Evolutionary conservation across 2,797 vertebrate species (phyloP).

Genomic region (Telmatherina bonti): DNA sequence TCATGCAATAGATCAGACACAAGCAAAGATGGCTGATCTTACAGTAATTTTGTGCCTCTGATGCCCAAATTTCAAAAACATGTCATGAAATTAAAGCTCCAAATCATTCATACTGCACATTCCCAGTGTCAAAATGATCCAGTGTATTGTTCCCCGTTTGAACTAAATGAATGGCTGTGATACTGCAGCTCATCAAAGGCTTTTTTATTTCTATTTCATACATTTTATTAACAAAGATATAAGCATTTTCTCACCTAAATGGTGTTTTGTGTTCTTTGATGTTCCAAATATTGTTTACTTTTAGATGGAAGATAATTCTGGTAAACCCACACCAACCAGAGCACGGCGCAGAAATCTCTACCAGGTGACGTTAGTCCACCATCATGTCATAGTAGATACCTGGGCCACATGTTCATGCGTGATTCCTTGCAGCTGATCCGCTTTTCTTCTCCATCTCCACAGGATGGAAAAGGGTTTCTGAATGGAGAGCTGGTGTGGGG

Average conservation of each 20-base stretch:
- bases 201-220: not conserved
- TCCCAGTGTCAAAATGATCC: too few species aligned
- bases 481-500: constrained; percentile 84
- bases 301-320: constrained; percentile 57
- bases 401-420: not conserved
- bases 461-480: constrained; percentile 82
- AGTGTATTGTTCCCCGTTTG: too few species aligned
- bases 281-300: constrained; percentile 40
- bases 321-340: constrained; percentile 51
- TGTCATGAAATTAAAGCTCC: too few species aligned
- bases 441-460: constrained; percentile 5
- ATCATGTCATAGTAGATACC: not conserved
- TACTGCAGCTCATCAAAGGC: not conserved
- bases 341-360: constrained; percentile 62
- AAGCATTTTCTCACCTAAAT: not conserved
- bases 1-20: not conserved
- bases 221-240: not conserved
- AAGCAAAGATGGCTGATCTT: not conserved
- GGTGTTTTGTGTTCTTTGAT: not conserved
- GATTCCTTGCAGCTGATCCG: not conserved
- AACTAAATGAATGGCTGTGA: not conserved
- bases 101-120: too few species aligned
- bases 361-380: constrained; percentile 60
- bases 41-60: not conserved
- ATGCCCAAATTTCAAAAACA: not conserved